These are phyloP conservation scores for Hemibagrus wyckioides DNA, from an alignment of 2,113 vertebrate species.

Conservation along the genomic window DNA sequence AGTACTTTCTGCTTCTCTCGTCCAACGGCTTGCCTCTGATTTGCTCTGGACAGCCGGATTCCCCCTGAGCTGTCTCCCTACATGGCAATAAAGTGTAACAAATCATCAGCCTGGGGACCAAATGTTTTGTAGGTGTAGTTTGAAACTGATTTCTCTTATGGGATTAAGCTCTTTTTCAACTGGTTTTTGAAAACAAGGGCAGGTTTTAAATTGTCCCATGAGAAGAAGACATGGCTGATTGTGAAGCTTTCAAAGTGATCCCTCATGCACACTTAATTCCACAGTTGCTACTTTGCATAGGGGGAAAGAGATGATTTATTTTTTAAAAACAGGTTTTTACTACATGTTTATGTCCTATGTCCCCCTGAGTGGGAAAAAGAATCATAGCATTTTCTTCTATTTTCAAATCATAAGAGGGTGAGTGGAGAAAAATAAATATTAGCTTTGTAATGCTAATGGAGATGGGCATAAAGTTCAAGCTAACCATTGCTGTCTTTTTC, in stretches of 20 bases:
- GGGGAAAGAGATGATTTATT: constrained; percentile 50
- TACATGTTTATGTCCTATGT: constrained; percentile 33
- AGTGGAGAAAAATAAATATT: background rate
- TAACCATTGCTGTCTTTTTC: constrained; percentile 65
- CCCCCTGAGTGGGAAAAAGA: background rate
- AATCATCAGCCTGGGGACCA: constrained; percentile 48
- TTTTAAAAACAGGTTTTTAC: constrained; percentile 48
- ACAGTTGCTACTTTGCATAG: constrained; percentile 33
- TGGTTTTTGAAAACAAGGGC: constrained; percentile 17
- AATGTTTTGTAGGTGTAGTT: constrained; percentile 43
- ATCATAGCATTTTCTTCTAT: constrained; percentile 31
- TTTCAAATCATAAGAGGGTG: constrained; percentile 37
- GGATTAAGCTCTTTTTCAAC: constrained; percentile 32
- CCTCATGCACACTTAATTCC: constrained; percentile 43
- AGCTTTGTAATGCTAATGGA: constrained; percentile 35
- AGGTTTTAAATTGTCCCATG: constrained; percentile 20
- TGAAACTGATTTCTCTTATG: background rate
- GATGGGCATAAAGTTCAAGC: constrained; percentile 46
- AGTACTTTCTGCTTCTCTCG: constrained; percentile 29
- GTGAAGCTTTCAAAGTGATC: constrained; percentile 33
- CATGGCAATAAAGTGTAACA: constrained; percentile 45
- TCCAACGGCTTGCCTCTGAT: background rate
- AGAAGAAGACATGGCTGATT: constrained; percentile 19
- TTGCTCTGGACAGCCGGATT: background rate
- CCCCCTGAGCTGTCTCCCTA: background rate